Base-by-base conservation (phyloP, 2,797 vertebrate species). In the Poeciliopsis presidionis region DNA sequence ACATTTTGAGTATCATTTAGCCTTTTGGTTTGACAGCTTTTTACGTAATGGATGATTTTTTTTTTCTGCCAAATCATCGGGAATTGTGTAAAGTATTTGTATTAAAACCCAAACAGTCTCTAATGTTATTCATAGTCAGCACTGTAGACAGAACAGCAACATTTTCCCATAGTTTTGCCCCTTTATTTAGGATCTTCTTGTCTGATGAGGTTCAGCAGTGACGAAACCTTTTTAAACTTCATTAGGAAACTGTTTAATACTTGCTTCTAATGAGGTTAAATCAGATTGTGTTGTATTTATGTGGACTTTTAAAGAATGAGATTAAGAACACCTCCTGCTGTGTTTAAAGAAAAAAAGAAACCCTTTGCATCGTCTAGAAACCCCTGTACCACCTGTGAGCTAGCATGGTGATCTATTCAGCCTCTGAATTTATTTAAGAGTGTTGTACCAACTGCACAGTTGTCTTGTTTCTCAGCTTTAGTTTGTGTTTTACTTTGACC, bases 311-410 rank as follows among this genome's bases (percentile, higher is more conserved):
- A 43, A 43, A 57, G 43, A 57, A 33, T 47, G 3, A 63, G 43
- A 78, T 78, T 61, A 63, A 22, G 36, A 61, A 72, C 76, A 49
- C 53, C 69, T 39, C 53, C 53, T 49, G 55, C 30, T 78, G 45
- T 78, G 57, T 46, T 39, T 20, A 18, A 36, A 65, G 18, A 63
- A 67, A 41, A 39, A 47, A 12, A 71, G 57, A 57, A 7, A 1
- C 4, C 11, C 11, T 6, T 36, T 43, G 11, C 1, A 25, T 65
- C 4, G 77, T 72, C 61, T 7, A 0, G n/a, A 33, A 59, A 43
- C 11, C 7, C 18, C 14, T 43, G 14, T 65, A 46, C 28, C 73
- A 39, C 8, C 72, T 47, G 6, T 47, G 14, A 28, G 41, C 41
- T 47, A 9, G 22, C 12, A 25, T 46, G 11, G 3, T 0, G 13